Conservation (phyloP, 2,888 invertebrate genomes). For the Dyspetes luteomarginatus region DNA sequence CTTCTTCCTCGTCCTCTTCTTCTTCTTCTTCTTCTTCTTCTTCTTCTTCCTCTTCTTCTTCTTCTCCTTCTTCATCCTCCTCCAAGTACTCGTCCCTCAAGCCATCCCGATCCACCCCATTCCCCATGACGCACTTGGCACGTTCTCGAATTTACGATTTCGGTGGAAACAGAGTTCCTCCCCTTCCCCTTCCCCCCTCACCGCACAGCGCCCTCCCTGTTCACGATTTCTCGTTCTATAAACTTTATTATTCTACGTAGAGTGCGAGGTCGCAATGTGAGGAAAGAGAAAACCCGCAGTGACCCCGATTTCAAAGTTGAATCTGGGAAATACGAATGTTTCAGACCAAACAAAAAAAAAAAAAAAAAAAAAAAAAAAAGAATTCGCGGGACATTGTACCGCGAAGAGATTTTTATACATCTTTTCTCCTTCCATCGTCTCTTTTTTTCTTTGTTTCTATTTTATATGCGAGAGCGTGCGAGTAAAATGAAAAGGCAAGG, state of each 20-base stretch:
- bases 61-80: neutral
- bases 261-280: slow-evolving; percentile 41
- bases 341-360: slow-evolving; percentile 49
- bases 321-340: slow-evolving; percentile 44
- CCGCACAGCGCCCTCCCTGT: neutral
- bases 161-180: slow-evolving; percentile 49
- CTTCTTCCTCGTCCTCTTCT: neutral
- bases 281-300: slow-evolving; percentile 50
- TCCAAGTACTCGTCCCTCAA: neutral
- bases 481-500: neutral
- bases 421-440: neutral
- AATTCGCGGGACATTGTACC: slow-evolving; percentile 36
- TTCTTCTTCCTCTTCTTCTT: neutral
- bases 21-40: slow-evolving; percentile 7
- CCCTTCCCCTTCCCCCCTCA: neutral
- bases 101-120: neutral
- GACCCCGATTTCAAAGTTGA: slow-evolving; percentile 55
- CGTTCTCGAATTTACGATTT: slow-evolving; percentile 70
- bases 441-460: neutral
- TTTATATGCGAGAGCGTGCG: neutral
- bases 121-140: slow-evolving; percentile 65
- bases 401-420: slow-evolving; percentile 18
- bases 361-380: too few relatives aligned
- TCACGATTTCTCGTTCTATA: slow-evolving; percentile 63
- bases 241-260: slow-evolving; percentile 62